A percentile compares a stretch with the other conserved stretches of the same genome.
Conservation (phyloP, 1,140 invertebrate species). For the Cotesia vestalis region DNA sequence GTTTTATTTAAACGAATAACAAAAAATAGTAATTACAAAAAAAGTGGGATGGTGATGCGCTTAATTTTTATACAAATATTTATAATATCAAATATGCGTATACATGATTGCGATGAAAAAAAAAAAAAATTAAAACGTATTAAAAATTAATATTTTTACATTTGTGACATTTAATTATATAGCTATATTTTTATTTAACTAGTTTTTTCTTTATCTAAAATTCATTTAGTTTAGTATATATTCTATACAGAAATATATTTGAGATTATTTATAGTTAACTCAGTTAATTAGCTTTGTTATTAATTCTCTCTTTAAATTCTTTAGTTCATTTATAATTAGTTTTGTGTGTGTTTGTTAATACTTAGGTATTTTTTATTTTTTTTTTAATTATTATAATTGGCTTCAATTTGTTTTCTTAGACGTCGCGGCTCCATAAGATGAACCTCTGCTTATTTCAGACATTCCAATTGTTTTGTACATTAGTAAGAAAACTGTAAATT, state of each 20-base stretch:
- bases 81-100: neutral
- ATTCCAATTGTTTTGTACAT: slow-evolving; percentile 82
- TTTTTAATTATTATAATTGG: slow-evolving; percentile 4
- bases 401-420: slow-evolving; percentile 48
- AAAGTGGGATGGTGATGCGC: slow-evolving; percentile 25
- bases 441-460: slow-evolving; percentile 85
- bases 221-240: slow-evolving; percentile 2
- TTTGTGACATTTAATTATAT: too few relatives aligned
- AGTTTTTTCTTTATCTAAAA: slow-evolving; percentile 1
- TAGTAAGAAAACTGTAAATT: slow-evolving; percentile 78
- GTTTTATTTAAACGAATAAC: slow-evolving; percentile 54
- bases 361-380: too few relatives aligned
- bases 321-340: slow-evolving; percentile 7
- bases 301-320: slow-evolving; percentile 36
- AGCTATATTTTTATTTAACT: neutral
- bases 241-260: slow-evolving; percentile 14
- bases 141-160: slow-evolving; percentile 9
- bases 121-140: neutral
- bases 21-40: slow-evolving; percentile 42
- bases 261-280: neutral
- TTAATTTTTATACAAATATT: too few relatives aligned
- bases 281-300: slow-evolving; percentile 44
- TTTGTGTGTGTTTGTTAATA: slow-evolving; percentile 12
- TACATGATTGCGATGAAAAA: slow-evolving; percentile 5
- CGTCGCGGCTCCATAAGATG: slow-evolving; percentile 75